Evolutionary conservation across 2,888 invertebrate species (phyloP).

Genomic region (Maniola hyperantus): DNA sequence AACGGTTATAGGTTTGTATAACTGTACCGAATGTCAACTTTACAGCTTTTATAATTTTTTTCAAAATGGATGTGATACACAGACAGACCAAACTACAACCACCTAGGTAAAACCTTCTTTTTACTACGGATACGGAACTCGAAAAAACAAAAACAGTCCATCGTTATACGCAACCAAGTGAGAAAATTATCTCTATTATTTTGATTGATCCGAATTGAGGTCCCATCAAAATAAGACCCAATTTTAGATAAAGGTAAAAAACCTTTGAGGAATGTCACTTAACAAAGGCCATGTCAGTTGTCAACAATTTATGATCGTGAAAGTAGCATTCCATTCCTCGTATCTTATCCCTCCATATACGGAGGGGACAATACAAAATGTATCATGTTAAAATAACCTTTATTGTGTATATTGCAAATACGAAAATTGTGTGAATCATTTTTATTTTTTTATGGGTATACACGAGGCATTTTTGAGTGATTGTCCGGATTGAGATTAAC

Average conservation of each 20-base stretch:
- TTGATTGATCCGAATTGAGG: constrained; percentile 15
- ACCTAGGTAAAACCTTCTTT: too few relatives aligned
- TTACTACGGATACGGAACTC: too few relatives aligned
- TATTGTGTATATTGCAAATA: constrained; percentile 29
- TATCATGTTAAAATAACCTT: constrained; percentile 34
- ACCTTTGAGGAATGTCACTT: constrained; percentile 41
- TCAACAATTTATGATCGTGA: constrained; percentile 44
- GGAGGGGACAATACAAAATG: constrained; percentile 28
- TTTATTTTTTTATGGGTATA: constrained; percentile 6
- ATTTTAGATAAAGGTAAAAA: constrained; percentile 41
- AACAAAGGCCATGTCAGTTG: constrained; percentile 43
- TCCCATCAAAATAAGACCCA: constrained; percentile 29
- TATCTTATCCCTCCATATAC: constrained; percentile 27
- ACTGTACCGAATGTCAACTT: too few relatives aligned
- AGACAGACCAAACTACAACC: too few relatives aligned
- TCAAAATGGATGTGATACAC: too few relatives aligned
- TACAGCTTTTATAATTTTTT: too few relatives aligned
- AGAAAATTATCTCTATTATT: constrained; percentile 18
- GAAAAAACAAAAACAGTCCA: not conserved
- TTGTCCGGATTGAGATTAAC: constrained; percentile 30
- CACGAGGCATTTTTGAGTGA: constrained; percentile 35
- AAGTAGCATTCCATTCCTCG: constrained; percentile 39
- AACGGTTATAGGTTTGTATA: too few relatives aligned
- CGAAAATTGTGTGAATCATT: constrained; percentile 24
- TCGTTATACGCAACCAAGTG: not conserved